These are phyloP conservation scores for Homalodisca vitripennis DNA, from an alignment of 1,140 invertebrate genomes.

Conservation along the genomic window DNA sequence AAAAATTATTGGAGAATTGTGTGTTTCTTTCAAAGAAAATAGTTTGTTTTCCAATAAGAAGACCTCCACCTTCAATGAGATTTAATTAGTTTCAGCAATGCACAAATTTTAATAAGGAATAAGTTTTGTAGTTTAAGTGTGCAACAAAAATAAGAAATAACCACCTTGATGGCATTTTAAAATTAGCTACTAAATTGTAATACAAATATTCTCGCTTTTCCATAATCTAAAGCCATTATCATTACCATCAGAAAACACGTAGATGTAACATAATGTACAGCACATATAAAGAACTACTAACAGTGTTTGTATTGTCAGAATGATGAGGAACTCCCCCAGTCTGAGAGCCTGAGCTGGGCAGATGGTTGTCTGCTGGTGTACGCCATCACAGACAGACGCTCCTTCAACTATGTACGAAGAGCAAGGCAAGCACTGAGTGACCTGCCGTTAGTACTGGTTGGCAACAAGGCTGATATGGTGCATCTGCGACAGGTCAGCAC, in stretches of 20 bases:
- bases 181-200: too few species aligned
- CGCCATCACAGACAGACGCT: constrained; percentile 84
- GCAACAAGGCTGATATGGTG: constrained; percentile 91
- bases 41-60: too few species aligned
- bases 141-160: too few species aligned
- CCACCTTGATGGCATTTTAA: too few species aligned
- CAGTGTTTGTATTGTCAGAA: constrained; percentile 53
- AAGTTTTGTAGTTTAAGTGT: too few species aligned
- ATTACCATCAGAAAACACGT: not conserved
- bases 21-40: too few species aligned
- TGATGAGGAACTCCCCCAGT: constrained; percentile 69
- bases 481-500: constrained; percentile 85
- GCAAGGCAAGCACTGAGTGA: constrained; percentile 69
- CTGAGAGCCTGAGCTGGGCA: constrained; percentile 81
- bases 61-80: too few species aligned
- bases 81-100: too few species aligned
- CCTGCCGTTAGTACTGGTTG: constrained; percentile 75
- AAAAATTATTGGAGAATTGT: too few species aligned
- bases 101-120: too few species aligned
- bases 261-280: too few species aligned
- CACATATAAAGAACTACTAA: too few species aligned
- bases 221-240: not conserved
- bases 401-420: constrained; percentile 80
- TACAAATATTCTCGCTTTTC: not conserved
- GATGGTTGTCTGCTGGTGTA: constrained; percentile 88